A percentile compares a stretch with the other conserved stretches of the same genome.
Conservation (phyloP, 2,797 vertebrate genomes). For the Gallinago nigripennis region DNA sequence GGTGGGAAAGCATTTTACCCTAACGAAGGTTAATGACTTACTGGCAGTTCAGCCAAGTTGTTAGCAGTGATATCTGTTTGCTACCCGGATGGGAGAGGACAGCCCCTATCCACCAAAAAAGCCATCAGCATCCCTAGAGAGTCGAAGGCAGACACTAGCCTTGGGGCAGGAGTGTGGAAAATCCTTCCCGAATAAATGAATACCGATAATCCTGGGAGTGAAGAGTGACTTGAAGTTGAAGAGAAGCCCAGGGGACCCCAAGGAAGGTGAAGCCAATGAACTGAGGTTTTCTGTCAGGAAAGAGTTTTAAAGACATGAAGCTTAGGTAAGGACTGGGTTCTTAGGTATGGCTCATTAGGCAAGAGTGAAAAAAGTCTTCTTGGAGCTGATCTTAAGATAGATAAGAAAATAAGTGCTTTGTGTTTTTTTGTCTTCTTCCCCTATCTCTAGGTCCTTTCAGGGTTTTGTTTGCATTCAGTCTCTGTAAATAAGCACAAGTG, state of each 20-base stretch:
- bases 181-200: background rate
- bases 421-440: constrained; percentile 1
- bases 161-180: constrained; percentile 23
- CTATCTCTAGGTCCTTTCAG: background rate
- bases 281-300: background rate
- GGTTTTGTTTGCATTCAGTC: background rate
- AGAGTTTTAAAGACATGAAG: background rate
- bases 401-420: background rate
- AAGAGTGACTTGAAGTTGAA: background rate
- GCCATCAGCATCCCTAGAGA: background rate
- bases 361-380: background rate
- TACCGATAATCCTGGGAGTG: background rate
- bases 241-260: background rate
- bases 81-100: background rate
- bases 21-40: constrained; percentile 17
- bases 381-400: background rate
- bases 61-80: background rate
- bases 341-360: background rate
- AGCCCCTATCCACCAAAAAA: background rate
- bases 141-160: constrained; percentile 32
- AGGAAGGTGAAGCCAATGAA: background rate
- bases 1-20: background rate
- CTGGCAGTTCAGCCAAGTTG: background rate
- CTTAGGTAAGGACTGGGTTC: background rate
- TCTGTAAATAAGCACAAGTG: constrained; percentile 16